Conservation (phyloP, 2,888 invertebrate genomes). For the Alviniconcha strummeri region DNA sequence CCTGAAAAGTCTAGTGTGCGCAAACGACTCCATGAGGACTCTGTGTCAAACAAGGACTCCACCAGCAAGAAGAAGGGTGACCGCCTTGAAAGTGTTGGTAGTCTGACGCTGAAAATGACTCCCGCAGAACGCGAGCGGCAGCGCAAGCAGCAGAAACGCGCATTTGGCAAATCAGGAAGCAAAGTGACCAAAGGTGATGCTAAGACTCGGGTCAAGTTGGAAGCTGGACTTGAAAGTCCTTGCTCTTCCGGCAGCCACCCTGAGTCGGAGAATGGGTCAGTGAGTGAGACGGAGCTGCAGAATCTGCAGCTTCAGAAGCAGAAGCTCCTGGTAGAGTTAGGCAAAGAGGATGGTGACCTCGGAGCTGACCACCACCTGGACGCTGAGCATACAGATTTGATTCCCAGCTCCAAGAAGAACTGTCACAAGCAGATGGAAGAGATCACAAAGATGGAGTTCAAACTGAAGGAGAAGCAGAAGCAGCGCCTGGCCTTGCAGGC, state of each 20-base stretch:
- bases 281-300: constrained; percentile 66
- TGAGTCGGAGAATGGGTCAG: constrained; percentile 78
- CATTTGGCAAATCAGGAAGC: constrained; percentile 17
- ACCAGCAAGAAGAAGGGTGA: constrained; percentile 46
- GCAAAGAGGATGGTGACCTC: constrained; percentile 57
- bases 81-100: constrained; percentile 30
- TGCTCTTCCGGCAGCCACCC: constrained; percentile 60
- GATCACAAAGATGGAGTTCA: constrained; percentile 43
- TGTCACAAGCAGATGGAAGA: constrained; percentile 68
- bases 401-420: constrained; percentile 54
- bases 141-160: constrained; percentile 18
- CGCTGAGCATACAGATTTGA: too few species aligned
- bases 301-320: constrained; percentile 69
- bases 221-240: constrained; percentile 47
- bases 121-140: constrained; percentile 30
- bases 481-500: constrained; percentile 40
- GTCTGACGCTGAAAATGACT: constrained; percentile 32
- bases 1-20: constrained; percentile 50
- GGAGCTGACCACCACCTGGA: too few species aligned
- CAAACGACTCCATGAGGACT: constrained; percentile 62
- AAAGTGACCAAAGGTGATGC: constrained; percentile 11
- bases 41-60: constrained; percentile 41
- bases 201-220: constrained; percentile 25
- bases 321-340: constrained; percentile 67
- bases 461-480: constrained; percentile 25